A percentile compares a stretch with the other conserved stretches of the same genome.
phyloP scores from a whole-genome alignment of 1,140 invertebrate species.

The Lamellibrachia luymesi region DNA sequence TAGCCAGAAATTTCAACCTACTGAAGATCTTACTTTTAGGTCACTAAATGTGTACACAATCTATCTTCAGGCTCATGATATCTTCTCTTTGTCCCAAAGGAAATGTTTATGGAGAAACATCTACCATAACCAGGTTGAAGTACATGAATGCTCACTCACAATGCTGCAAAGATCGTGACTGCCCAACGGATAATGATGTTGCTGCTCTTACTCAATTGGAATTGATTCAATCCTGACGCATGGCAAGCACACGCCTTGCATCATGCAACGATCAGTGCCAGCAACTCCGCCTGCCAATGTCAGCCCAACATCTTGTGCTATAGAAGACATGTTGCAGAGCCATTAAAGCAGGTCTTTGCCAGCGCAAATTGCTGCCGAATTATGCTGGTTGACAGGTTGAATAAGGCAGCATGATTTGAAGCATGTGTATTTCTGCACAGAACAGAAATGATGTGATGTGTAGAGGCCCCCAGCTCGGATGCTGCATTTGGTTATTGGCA shows the following conservation, averaged over 20 bases:
- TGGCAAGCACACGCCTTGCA: neutral
- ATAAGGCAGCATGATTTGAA: neutral
- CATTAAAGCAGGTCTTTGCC: neutral
- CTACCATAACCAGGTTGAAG: neutral
- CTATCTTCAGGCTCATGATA: too few relatives aligned
- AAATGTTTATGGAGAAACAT: neutral
- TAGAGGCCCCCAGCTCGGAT: neutral
- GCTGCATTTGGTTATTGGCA: neutral
- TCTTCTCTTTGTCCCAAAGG: neutral
- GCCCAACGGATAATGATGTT: neutral
- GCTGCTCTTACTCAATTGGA: neutral
- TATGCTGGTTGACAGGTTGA: neutral
- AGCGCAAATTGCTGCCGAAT: neutral
- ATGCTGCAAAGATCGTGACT: neutral
- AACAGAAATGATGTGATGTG: neutral
- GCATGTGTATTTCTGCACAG: neutral
- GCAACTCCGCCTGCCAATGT: neutral
- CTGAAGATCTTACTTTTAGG: neutral
- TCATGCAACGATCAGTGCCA: neutral
- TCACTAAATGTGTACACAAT: neutral
- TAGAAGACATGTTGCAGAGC: neutral
- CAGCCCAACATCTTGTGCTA: neutral
- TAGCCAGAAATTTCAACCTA: neutral
- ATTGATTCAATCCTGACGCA: neutral
- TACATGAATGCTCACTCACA: neutral